phyloP scores from a whole-genome alignment of 2,888 invertebrate species.

The Pyralis farinalis region DNA sequence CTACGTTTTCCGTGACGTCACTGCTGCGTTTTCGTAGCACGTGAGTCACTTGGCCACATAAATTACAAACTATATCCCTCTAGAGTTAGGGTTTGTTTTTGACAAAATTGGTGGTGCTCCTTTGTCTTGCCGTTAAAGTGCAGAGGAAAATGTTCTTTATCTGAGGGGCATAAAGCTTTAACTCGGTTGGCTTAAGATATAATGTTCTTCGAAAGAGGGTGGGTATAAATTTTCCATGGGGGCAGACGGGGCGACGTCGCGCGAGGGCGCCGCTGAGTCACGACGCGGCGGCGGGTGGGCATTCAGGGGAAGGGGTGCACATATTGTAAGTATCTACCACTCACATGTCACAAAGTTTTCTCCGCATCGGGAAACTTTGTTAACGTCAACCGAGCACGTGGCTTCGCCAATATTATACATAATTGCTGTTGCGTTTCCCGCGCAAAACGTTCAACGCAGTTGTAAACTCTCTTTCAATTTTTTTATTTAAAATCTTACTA shows the following conservation, averaged over 20 bases:
- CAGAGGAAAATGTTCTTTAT: constrained; percentile 46
- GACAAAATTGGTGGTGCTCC: constrained; percentile 68
- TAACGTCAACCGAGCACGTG: constrained; percentile 80
- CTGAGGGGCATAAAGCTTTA: constrained; percentile 40
- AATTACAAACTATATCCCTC: constrained; percentile 76
- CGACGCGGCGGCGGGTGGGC: constrained; percentile 43
- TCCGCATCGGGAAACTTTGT: constrained; percentile 79
- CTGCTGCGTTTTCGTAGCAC: constrained; percentile 64
- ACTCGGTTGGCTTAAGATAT: constrained; percentile 36
- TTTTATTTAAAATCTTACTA: neutral
- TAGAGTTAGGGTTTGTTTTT: constrained; percentile 76
- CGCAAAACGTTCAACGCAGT: constrained; percentile 23
- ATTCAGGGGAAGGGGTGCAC: constrained; percentile 40
- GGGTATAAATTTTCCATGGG: constrained; percentile 80
- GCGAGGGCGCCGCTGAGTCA: constrained; percentile 79
- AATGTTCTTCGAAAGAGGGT: constrained; percentile 75
- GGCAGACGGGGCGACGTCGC: constrained; percentile 80
- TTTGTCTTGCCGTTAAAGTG: constrained; percentile 57
- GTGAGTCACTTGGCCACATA: constrained; percentile 66
- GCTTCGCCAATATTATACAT: constrained; percentile 68
- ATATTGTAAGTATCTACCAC: constrained; percentile 78
- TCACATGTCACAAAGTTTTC: constrained; percentile 81
- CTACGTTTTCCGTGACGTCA: constrained; percentile 60
- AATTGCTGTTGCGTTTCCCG: constrained; percentile 57
- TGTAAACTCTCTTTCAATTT: constrained; percentile 6